Percentiles rank a stretch among this genome's conserved stretches.
phyloP scores from a whole-genome alignment of 2,888 invertebrate species.

The Rhabditoides inermis region DNA sequence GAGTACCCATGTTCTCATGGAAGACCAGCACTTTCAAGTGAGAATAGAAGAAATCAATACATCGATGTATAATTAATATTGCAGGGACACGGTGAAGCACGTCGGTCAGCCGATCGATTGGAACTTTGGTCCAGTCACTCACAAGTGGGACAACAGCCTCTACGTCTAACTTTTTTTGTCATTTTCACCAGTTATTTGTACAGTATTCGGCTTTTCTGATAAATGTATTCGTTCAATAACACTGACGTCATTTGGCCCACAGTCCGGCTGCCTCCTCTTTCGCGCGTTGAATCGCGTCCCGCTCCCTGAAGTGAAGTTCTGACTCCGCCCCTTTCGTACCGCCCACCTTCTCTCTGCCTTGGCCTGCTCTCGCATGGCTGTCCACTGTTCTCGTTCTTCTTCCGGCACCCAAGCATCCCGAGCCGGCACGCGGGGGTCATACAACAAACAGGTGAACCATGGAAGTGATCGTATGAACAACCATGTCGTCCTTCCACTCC shows the following conservation, averaged over 20 bases:
- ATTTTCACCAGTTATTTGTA: neutral
- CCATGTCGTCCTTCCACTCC: slow-evolving; percentile 8
- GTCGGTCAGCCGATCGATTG: slow-evolving; percentile 69
- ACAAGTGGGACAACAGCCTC: slow-evolving; percentile 20
- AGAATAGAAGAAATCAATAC: neutral
- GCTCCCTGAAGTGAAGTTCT: neutral
- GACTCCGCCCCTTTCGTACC: too few species aligned
- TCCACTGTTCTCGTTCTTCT: neutral
- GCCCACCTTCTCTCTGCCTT: neutral
- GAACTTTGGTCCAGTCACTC: slow-evolving; percentile 62
- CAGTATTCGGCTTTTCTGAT: too few species aligned
- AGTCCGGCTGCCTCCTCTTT: neutral
- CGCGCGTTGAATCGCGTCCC: neutral
- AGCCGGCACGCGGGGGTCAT: neutral
- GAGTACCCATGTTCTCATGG: slow-evolving; percentile 70
- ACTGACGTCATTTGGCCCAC: neutral
- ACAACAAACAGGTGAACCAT: too few species aligned
- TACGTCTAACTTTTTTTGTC: slow-evolving; percentile 1
- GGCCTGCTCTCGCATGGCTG: neutral
- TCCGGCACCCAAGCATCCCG: slow-evolving; percentile 2
- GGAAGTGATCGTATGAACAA: too few species aligned
- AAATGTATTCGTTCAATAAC: too few species aligned
- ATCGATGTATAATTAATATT: neutral
- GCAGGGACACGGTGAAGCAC: slow-evolving; percentile 55
- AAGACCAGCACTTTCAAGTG: slow-evolving; percentile 62